Conservation (phyloP, 2,797 vertebrate species). For the Enteromius afrohamiltoni region DNA sequence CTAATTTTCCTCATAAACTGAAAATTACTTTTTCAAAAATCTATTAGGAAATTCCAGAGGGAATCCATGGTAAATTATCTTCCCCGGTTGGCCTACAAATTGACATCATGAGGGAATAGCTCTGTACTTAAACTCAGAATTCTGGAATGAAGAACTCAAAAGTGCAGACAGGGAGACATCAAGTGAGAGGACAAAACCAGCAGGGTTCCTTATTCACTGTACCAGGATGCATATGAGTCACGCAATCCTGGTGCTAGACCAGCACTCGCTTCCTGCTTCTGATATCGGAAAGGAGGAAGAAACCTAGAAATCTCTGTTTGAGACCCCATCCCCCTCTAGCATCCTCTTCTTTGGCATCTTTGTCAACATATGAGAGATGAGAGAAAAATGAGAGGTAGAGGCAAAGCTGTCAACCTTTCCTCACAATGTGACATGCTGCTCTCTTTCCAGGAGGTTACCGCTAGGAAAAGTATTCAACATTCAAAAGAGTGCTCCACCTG, state of each 20-base stretch:
- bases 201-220: neutral
- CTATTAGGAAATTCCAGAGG: neutral
- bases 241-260: neutral
- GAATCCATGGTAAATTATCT: neutral
- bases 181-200: neutral
- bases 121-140: neutral
- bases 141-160: neutral
- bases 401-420: constrained; percentile 10
- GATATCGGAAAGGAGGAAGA: constrained; percentile 4
- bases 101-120: constrained; percentile 2
- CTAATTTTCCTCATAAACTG: neutral
- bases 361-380: constrained; percentile 36
- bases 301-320: constrained; percentile 20
- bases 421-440: constrained; percentile 17
- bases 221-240: neutral
- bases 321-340: constrained; percentile 12
- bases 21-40: neutral
- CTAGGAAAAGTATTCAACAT: constrained; percentile 4
- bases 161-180: neutral
- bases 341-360: constrained; percentile 5
- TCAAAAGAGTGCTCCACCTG: constrained; percentile 12
- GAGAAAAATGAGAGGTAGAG: constrained; percentile 31
- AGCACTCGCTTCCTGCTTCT: neutral
- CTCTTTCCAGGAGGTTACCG: constrained; percentile 3
- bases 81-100: neutral